Evolutionary conservation across 2,888 invertebrate genomes (phyloP).

Genomic region (Chymomyza fuscimana): DNA sequence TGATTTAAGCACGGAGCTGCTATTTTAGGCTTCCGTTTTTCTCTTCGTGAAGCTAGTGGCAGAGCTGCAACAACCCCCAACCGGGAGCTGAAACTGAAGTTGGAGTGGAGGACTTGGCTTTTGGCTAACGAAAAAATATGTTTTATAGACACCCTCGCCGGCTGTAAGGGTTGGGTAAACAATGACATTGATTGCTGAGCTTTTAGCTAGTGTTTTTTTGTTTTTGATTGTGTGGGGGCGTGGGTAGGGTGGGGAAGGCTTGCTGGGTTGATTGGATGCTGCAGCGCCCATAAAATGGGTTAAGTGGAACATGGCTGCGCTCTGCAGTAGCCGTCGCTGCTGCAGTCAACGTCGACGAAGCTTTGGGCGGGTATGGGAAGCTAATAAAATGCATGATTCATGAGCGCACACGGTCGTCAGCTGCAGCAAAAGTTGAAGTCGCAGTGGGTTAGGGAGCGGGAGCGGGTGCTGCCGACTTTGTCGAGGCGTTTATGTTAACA

Average conservation of each 20-base stretch:
- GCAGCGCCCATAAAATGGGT: constrained; percentile 55
- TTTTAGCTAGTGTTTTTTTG: constrained; percentile 38
- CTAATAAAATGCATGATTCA: constrained; percentile 68
- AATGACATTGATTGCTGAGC: constrained; percentile 67
- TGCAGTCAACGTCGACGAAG: constrained; percentile 36
- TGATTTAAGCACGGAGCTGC: neutral
- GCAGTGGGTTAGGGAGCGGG: constrained; percentile 5
- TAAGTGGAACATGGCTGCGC: constrained; percentile 48
- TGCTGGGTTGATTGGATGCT: constrained; percentile 26
- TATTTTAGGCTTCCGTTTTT: neutral
- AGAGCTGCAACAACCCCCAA: too few species aligned
- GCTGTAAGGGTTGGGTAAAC: neutral
- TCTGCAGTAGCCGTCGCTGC: constrained; percentile 31
- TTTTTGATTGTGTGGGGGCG: constrained; percentile 10
- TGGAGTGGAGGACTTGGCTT: neutral
- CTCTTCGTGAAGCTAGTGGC: neutral
- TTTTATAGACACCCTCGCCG: constrained; percentile 14
- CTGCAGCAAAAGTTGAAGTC: constrained; percentile 30
- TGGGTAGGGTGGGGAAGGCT: too few species aligned
- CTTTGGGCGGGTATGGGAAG: neutral
- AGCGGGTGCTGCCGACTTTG: constrained; percentile 3
- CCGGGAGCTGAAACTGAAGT: neutral
- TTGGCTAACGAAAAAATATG: constrained; percentile 10
- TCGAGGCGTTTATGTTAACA: constrained; percentile 78
- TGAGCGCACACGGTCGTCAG: constrained; percentile 43